Evolutionary conservation across 2,797 vertebrate species (phyloP).

Genomic region (Heliangelus exortis): DNA sequence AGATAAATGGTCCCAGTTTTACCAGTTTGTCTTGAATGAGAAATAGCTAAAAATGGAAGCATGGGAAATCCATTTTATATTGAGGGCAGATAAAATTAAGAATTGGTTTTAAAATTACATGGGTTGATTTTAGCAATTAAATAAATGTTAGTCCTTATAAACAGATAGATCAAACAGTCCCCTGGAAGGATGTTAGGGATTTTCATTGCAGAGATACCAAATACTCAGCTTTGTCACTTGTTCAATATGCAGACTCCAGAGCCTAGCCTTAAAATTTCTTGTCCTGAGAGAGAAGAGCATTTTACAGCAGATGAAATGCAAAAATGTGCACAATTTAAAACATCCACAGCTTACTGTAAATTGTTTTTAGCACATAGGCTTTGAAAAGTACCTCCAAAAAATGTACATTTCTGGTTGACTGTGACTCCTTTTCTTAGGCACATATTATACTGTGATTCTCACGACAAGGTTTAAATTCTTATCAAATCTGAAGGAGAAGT

Average conservation of each 20-base stretch:
- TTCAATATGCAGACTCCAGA: neutral
- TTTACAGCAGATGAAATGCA: neutral
- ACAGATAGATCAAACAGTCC: neutral
- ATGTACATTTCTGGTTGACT: neutral
- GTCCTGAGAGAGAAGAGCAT: neutral
- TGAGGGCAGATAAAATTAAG: neutral
- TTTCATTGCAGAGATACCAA: neutral
- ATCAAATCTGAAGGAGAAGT: neutral
- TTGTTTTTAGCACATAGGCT: neutral
- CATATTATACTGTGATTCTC: neutral
- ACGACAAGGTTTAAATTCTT: neutral
- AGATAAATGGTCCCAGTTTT: neutral
- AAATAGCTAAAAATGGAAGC: neutral
- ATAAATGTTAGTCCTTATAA: neutral
- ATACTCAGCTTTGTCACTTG: fast-evolving
- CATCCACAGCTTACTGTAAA: neutral
- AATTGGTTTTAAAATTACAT: neutral
- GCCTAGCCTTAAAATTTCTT: neutral
- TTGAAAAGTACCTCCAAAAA: neutral
- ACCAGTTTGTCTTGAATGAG: neutral
- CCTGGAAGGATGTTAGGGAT: neutral
- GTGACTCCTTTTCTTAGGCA: neutral
- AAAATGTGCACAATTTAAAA: neutral
- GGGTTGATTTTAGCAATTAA: neutral
- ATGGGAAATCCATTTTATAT: neutral